These are phyloP conservation scores for Ostrea edulis DNA, from an alignment of 1,140 invertebrate genomes.

Conservation along the genomic window DNA sequence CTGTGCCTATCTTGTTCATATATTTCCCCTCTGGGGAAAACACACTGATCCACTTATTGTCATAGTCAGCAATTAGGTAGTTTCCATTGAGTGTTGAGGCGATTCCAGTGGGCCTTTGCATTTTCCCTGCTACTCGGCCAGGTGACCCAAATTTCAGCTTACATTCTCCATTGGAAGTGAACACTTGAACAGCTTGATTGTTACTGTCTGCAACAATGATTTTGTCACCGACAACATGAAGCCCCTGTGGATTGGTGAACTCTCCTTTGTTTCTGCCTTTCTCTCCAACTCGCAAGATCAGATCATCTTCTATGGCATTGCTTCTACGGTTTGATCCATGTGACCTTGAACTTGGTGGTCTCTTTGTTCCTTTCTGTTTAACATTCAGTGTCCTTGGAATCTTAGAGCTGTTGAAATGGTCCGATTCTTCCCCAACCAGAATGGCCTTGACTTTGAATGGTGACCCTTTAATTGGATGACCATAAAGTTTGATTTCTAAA, in stretches of 20 bases:
- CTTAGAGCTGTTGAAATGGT: conserved; percentile 65
- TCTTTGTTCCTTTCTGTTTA: conserved; percentile 77
- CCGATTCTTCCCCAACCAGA: conserved; percentile 64
- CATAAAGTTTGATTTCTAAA: conserved; percentile 79
- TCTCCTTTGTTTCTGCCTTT: conserved; percentile 82
- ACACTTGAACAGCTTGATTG: conserved; percentile 82
- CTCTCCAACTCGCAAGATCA: conserved; percentile 78
- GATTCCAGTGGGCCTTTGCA: conserved; percentile 83
- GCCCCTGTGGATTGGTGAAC: conserved; percentile 83
- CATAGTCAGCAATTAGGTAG: conserved; percentile 83
- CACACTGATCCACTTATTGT: conserved; percentile 83
- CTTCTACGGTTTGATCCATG: conserved; percentile 78
- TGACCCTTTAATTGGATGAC: conserved; percentile 80
- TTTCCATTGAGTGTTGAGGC: conserved; percentile 81
- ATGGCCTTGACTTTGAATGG: conserved; percentile 79
- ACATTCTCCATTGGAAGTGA: conserved; percentile 75
- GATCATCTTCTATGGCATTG: conserved; percentile 81
- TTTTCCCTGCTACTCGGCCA: conserved; percentile 81
- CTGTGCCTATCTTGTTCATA: conserved; percentile 81
- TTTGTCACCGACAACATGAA: conserved; percentile 77
- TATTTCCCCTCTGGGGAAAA: conserved; percentile 82
- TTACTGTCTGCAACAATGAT: conserved; percentile 83
- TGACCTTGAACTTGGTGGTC: conserved; percentile 78
- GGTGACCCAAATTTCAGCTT: conserved; percentile 80
- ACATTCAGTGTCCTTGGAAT: conserved; percentile 72